Conservation (phyloP, 2,797 vertebrate genomes). For the Acrossocheilus fasciatus region DNA sequence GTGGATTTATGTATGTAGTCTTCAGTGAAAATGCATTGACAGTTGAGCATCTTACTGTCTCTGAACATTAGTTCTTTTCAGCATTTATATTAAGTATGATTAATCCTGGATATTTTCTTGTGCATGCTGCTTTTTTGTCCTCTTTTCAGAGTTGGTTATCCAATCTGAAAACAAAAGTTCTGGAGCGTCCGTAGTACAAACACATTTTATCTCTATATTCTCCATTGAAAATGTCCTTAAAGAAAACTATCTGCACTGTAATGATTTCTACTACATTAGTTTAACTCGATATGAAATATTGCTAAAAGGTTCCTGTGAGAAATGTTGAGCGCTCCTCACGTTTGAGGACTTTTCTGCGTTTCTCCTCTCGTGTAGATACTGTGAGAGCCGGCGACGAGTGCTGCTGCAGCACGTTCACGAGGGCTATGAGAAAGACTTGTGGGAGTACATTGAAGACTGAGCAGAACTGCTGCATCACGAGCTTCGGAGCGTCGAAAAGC, state of each 20-base stretch:
- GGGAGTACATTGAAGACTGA: slow-evolving; percentile 99
- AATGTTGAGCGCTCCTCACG: not conserved
- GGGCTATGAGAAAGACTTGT: slow-evolving; percentile 99
- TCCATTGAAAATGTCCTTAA: no score
- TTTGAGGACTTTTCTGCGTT: not conserved
- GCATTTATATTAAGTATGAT: not conserved
- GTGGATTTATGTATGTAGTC: not conserved
- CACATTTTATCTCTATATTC: no score
- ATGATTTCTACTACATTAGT: no score
- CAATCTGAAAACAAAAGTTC: not conserved
- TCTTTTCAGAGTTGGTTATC: not conserved
- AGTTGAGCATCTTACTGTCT: not conserved
- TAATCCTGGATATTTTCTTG: not conserved
- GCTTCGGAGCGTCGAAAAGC: slow-evolving; percentile 61
- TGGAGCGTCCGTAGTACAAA: no score
- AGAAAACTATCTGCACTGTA: no score
- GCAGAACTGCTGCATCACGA: slow-evolving; percentile 78
- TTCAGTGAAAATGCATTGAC: not conserved
- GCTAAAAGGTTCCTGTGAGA: not conserved
- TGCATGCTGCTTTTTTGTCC: not conserved
- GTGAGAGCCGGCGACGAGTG: slow-evolving; percentile 98
- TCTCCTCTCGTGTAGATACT: slow-evolving; percentile 86
- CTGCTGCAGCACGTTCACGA: slow-evolving; percentile 99
- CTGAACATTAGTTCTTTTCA: no score
- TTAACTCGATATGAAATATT: not conserved